Base-by-base conservation (phyloP, 2,797 vertebrate species). In the Aulostomus chinensis region DNA sequence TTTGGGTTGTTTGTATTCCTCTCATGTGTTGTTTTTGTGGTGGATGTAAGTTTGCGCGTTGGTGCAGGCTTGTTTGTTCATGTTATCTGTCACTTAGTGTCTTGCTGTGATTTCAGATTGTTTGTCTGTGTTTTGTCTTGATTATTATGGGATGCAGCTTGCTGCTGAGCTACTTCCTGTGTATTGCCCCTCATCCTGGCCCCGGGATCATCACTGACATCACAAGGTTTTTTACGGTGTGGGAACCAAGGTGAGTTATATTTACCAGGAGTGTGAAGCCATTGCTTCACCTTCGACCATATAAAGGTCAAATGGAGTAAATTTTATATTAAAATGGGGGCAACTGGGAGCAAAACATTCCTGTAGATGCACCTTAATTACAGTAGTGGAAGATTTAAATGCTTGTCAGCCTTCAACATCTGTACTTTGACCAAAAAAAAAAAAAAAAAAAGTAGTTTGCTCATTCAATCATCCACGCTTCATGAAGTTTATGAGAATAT, bases 111-210 rank as follows among this genome's bases (percentile, higher is more conserved):
- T 80, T 83, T 73, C 26, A 49, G 76, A 73, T 72, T 84, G 73
- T 72, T 85, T 83, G 70, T 73, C 41, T 63, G 77, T 71, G 69
- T 84, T 69, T 81, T 75, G 80, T 72, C 70, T n/a, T 80, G 81
- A 70, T 85, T 80, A 89, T 88, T 89, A 86, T 90, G 89, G 89
- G 90, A 91, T 91, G 83, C 88, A 89, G 88, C 89, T 89, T 88
- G 86, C 86, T 86, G 85, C 78, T 78, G 85, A 81, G 86, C 77
- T 65, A 86, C 86, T 89, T 92, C 90, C 91, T 92, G 90, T 92
- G 91, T 90, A 91, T 88, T 80, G 82, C 26, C 85, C 79, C 83
- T 80, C 84, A 87, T 91, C 88, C 89, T 88, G 88, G 86, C 82
- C 81, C 57, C 39, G 58, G 84, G 83, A 88, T 90, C 88, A 85